Evolutionary conservation across 2,888 invertebrate genomes (phyloP), one percentile per base, ranked within the genome.

Genomic region (Ypsolopha scabrella): DNA sequence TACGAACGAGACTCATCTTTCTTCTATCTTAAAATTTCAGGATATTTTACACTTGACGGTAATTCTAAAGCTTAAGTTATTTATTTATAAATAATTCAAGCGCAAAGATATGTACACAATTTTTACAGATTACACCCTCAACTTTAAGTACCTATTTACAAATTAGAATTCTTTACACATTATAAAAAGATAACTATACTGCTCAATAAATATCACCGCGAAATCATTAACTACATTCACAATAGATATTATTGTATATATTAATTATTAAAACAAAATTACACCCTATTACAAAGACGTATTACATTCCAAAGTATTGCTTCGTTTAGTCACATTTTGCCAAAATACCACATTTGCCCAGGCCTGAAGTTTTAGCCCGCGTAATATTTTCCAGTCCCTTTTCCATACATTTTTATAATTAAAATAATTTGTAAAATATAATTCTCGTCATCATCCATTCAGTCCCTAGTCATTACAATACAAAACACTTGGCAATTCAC

Each of bases 231-330:
- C 85, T 85, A 85, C 82, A 70, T 81, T 79, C 82, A 83, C 80
- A 82, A 79, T 83, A 82, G 75, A 82, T 78, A 78, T 75, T 75
- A 73, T 67, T 69, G 71, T 72, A 46, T 45, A 46, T 67, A 68
- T 49, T 10, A 33, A 70, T 72, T 69, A 68, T 72, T 69, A 67
- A 76, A 80, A 81, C 72, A 77, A 79, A 78, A 75, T 68, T 80
- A 81, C 76, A 80, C 69, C 81, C 81, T 85, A 83, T 58, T 65
- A 36, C 73, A 70, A 87, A 88, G 87, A 88, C 87, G 81, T 82
- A 85, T 85, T 82, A 88, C 88, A 89, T 90, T 91, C 91, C 88
- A 90, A 89, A 88, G 90, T 91, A 91, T 91, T 92, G 91, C 91
- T 92, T 90, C 87, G 87, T 89, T 90, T 85, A 89, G 88, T 90